A percentile compares a stretch with the other conserved stretches of the same genome.
Evolutionary conservation across 2,797 vertebrate species (phyloP).

Genomic region (Pipistrellus pygmaeus): DNA sequence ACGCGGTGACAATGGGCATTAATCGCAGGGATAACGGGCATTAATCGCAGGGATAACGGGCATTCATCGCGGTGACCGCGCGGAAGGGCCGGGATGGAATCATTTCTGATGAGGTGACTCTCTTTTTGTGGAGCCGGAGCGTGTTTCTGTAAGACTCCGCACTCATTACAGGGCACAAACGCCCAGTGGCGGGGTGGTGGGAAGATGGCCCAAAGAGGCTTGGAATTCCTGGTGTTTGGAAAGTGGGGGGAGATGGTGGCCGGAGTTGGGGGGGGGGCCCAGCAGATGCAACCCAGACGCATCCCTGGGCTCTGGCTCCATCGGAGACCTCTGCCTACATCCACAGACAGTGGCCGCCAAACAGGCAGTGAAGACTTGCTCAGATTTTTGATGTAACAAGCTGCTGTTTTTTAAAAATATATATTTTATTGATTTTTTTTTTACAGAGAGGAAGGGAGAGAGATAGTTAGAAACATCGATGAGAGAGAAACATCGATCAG

Average conservation of each 20-base stretch:
- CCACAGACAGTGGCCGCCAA: neutral
- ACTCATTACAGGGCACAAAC: constrained; percentile 74
- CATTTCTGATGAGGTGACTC: constrained; percentile 74
- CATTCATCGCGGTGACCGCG: constrained; percentile 65
- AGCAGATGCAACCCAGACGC: neutral
- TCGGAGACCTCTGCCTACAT: neutral
- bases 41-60: neutral
- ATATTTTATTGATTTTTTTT: too few species aligned
- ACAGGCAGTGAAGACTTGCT: neutral
- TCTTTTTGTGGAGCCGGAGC: constrained; percentile 68
- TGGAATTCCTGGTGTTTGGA: neutral
- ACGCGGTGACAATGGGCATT: constrained; percentile 77
- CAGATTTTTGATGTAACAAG: accelerated
- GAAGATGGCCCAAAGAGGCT: neutral
- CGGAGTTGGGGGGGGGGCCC: neutral
- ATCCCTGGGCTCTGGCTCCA: neutral
- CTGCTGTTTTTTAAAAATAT: neutral
- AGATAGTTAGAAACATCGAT: too few species aligned
- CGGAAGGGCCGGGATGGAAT: constrained; percentile 66
- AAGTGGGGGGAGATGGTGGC: neutral
- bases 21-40: neutral
- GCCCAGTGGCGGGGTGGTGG: neutral
- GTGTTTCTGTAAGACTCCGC: constrained; percentile 60
- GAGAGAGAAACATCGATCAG: too few species aligned
- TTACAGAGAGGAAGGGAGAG: too few species aligned